phyloP scores from a whole-genome alignment of 2,888 invertebrate genomes.

The Meandrusa payeni region DNA sequence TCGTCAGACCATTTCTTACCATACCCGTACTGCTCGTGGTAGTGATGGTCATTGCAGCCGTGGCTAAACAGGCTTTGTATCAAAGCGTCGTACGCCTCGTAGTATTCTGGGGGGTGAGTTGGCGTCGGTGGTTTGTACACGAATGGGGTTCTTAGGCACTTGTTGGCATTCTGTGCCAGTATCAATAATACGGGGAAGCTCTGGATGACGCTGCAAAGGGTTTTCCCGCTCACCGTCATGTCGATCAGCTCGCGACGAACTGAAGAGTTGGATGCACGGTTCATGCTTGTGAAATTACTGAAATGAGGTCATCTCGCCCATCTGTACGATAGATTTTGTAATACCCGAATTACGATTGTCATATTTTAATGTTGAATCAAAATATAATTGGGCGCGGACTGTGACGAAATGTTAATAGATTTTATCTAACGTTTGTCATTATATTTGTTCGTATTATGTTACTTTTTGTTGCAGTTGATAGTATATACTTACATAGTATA shows the following conservation, averaged over 20 bases:
- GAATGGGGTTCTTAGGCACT: constrained; percentile 60
- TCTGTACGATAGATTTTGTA: not conserved
- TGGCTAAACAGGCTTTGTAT: constrained; percentile 52
- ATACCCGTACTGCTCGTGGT: constrained; percentile 27
- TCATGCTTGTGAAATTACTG: constrained; percentile 1
- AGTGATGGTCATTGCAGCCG: constrained; percentile 28
- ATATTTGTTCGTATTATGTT: no score
- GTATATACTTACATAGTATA: no score
- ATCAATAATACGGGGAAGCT: constrained; percentile 65
- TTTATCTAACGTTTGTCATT: no score
- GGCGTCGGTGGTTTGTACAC: constrained; percentile 64
- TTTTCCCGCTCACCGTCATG: constrained; percentile 60
- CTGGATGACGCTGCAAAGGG: constrained; percentile 62
- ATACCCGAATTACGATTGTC: not conserved
- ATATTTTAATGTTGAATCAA: not conserved
- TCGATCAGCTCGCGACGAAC: not conserved
- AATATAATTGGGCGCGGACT: not conserved
- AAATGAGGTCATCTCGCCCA: constrained; percentile 6
- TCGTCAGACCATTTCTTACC: constrained; percentile 32
- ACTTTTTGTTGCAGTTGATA: no score
- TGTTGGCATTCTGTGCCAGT: constrained; percentile 59
- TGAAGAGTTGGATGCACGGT: not conserved
- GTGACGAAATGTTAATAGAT: no score
- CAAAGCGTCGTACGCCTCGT: constrained; percentile 62
- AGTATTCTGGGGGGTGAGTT: constrained; percentile 65